Evolutionary conservation across 2,888 invertebrate genomes (phyloP), one percentile per base, ranked within the genome.

Genomic region (Drosophila pseudotalamancana): DNA sequence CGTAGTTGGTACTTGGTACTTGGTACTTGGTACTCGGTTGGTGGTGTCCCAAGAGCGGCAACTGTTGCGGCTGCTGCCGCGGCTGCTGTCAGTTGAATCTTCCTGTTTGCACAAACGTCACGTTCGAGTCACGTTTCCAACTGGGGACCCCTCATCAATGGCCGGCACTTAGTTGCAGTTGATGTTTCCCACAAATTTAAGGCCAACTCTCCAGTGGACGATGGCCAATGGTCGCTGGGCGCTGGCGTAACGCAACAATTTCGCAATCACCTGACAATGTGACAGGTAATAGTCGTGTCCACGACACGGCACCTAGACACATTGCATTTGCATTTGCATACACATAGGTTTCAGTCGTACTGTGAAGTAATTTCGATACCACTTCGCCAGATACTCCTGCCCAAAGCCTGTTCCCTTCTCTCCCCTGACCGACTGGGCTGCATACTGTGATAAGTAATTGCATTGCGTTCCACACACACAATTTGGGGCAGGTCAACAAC

Each of bases 191-290:
- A 83, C 83, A 83, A 83, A 85, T 85, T 87, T 83, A 71, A 80
- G 78, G 70, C 70, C 68, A 72, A 66, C 60, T 54, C 63, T 57
- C 76, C 72, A 1, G 39, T 27, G 49, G 56, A 16, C 39, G 12
- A 27, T 57, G 55, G 32, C 39, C 62, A 43, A 32, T 49, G 60
- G 57, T 12, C 66, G 39, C 21, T 75, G 68, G 72, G 64, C 76
- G 67, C 72, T 87, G 80, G 88, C 73, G 72, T 76, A 87, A 80
- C 75, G 77, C 72, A 85, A 86, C 88, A 89, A 87, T 88, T 89
- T 89, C 77, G 77, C 89, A 88, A 87, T 89, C 88, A 85, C 83
- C 87, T 89, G 89, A 81, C 88, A 89, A 77, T 83, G 77, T 88
- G 88, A 88, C 89, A 88, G 89, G 88, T 89, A 88, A 89, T 84